Percentiles rank a stretch among this genome's conserved stretches.
phyloP scores from a whole-genome alignment of 1,140 invertebrate genomes.

The Zaprionus tsacasi region DNA sequence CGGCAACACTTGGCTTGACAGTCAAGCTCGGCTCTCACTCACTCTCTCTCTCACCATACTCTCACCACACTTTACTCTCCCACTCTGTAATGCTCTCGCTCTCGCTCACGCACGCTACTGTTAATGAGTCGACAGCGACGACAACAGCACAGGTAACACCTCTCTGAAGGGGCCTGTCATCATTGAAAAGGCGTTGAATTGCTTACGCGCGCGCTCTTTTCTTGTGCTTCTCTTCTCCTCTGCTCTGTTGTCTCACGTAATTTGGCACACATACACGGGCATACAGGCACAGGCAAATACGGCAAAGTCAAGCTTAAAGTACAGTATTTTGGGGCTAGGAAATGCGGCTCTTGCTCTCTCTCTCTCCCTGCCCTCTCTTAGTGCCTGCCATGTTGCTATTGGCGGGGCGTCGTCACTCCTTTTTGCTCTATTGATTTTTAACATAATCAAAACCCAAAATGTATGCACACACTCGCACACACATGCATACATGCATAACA shows the following conservation, averaged over 20 bases:
- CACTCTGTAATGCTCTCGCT: slow-evolving; percentile 3
- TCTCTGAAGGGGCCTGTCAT: slow-evolving; percentile 63
- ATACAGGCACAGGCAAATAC: neutral
- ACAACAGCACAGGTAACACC: slow-evolving; percentile 48
- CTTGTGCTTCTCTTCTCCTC: slow-evolving; percentile 3
- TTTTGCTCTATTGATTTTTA: slow-evolving; percentile 84
- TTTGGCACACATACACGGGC: neutral
- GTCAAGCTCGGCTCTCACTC: slow-evolving; percentile 35
- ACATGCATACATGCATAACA: slow-evolving; percentile 16
- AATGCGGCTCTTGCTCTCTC: neutral
- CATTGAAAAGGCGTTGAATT: slow-evolving; percentile 61
- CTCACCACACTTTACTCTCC: slow-evolving; percentile 2
- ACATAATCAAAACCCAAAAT: slow-evolving; percentile 83
- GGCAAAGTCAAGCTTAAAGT: slow-evolving; percentile 40
- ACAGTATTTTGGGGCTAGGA: slow-evolving; percentile 22
- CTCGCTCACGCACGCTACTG: slow-evolving; percentile 37
- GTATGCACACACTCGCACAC: slow-evolving; percentile 51
- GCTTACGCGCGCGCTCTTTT: slow-evolving; percentile 23
- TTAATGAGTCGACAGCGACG: slow-evolving; percentile 65
- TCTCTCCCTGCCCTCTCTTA: neutral
- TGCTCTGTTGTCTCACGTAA: neutral
- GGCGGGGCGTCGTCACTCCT: slow-evolving; percentile 67
- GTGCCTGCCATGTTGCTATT: neutral
- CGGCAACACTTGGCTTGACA: slow-evolving; percentile 46
- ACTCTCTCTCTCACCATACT: neutral